Evolutionary conservation across 2,888 invertebrate genomes (phyloP), one percentile per base, ranked within the genome.

Genomic region (Pantelozetes paolii): DNA sequence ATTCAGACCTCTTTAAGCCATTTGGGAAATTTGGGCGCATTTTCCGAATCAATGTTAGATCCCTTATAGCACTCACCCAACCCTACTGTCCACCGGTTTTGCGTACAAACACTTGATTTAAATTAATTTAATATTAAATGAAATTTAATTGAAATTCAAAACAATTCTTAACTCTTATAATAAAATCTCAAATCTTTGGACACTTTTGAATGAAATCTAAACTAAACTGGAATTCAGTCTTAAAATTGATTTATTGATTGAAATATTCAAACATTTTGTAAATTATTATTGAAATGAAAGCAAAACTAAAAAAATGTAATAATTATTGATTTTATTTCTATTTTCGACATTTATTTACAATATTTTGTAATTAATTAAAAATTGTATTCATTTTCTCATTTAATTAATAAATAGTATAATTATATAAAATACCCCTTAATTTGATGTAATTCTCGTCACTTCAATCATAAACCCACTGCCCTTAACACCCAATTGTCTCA

Each of bases 1-100:
- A 91, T 93, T 79, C 90, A 92, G 82, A 77, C 74, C 42, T 75
- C 76, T 54, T 71, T 78, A 15, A 77, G 77, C 69, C 78, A 78
- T 69, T 75, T 78, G 75, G 78, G 78, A 28, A 78, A 77, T 76
- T 71, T 78, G 26, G 77, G 77, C 71, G 78, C 77, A n/a, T 78
- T 78, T 73, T 73, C 78, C 28, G 71, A 76, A 69, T 69, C 75
- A 26, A 70, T 64, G 40, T 20, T 64, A 13, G 64, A 64, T 36
- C 64, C 64, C 6, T 36, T 64, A 36, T 36, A 40, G 13, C 5
- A 62, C 18, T n/a, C 62, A 6, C 15, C 18, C n/a, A n/a, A 50
- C 15, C 54, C 2, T 20, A 54, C 28, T 54, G 23, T 26, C 28
- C 9, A 54, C 28, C 18, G 45, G 28, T 54, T 54, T 13, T 13